These are phyloP conservation scores for Aspidoscelis tigris DNA, from an alignment of 2,113 vertebrate species.

Conservation along the genomic window DNA sequence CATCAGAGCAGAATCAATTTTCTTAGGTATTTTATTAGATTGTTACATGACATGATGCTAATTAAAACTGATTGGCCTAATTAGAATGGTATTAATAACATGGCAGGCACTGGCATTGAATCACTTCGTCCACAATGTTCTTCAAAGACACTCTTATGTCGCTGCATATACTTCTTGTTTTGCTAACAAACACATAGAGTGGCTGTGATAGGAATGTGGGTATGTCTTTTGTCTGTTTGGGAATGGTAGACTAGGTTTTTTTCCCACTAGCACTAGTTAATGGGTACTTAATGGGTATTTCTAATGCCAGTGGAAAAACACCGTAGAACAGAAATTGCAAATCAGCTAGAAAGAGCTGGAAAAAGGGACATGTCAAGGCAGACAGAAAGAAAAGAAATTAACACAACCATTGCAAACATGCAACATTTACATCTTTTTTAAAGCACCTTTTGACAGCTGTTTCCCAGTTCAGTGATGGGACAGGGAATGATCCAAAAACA, in stretches of 20 bases:
- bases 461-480: background rate
- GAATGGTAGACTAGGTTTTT: background rate
- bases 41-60: constrained; percentile 72
- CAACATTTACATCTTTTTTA: background rate
- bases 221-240: background rate
- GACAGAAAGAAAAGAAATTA: constrained; percentile 33
- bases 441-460: background rate
- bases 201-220: background rate
- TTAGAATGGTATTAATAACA: constrained; percentile 75
- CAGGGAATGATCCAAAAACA: background rate
- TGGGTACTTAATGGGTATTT: too few relatives aligned
- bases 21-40: constrained; percentile 75
- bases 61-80: constrained; percentile 79
- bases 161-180: background rate
- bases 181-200: background rate
- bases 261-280: too few relatives aligned
- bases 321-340: constrained; percentile 20
- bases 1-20: constrained; percentile 75
- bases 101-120: constrained; percentile 55
- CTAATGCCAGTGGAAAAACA: too few relatives aligned
- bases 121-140: constrained; percentile 6
- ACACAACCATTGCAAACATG: background rate
- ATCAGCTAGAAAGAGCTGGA: background rate
- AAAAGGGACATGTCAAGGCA: background rate
- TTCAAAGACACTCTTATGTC: background rate